Evolutionary conservation across 1,140 invertebrate species (phyloP), one percentile per base, ranked within the genome.

Genomic region (Calosoma granatense): DNA sequence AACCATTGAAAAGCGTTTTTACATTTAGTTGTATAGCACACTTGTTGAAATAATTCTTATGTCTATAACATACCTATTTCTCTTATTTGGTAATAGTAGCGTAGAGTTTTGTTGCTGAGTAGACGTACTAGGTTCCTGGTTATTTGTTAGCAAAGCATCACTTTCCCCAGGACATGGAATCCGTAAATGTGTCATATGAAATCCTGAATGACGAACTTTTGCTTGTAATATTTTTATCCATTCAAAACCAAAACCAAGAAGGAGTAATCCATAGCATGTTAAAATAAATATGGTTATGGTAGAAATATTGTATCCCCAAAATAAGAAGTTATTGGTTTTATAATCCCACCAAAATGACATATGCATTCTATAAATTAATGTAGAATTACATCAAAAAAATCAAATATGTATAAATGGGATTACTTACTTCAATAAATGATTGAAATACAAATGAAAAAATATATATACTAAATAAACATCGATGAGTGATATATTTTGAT

Each of bases 221-320:
- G 68, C 66, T 62, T 72, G 69, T 22, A 72, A 54, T 43, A 68
- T 65, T 55, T 70, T 67, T 20, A 73, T 55, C 43, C 56, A 67
- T 63, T 73, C 72, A 53, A 70, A 72, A 3, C 64, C 4, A 58
- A 73, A 67, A 2, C 70, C 60, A 22, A 72, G 56, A 15, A 59
- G 41, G 19, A 57, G 60, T 52, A 70, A 61, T 52, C 60, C 56
- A 17, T 69, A 22, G 57, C 72, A 72, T 56, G 65, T 54, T 15
- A 41, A 56, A 15, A 66, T 54, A n/a, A 73, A 54, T 12, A 64
- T 61, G 22, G 15, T 41, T 20, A 55, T 56, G 19, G 60, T 61
- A 20, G 61, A 60, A 6, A 71, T 63, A 52, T 64, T 61, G 4
- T 66, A 65, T 14, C 70, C 69, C 22, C 65, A 62, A 11, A 73